Percentiles rank a stretch among this genome's conserved stretches.
phyloP scores from a whole-genome alignment of 1,140 invertebrate species.

The Zaprionus capensis region DNA sequence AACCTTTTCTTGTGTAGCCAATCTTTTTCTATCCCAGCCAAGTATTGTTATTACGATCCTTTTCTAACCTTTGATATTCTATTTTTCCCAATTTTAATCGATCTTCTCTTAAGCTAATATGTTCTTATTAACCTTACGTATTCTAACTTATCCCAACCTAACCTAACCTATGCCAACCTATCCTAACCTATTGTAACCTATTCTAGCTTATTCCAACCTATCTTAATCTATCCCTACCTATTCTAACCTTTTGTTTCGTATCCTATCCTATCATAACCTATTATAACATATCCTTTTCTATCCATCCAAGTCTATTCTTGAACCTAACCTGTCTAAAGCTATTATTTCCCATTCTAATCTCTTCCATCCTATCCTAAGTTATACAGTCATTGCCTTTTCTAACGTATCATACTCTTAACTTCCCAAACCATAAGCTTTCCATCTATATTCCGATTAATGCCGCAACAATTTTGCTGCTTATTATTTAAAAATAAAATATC shows the following conservation, averaged over 20 bases:
- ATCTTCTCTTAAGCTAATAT: too few relatives aligned
- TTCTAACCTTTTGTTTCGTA: neutral
- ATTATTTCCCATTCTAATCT: neutral
- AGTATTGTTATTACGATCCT: too few relatives aligned
- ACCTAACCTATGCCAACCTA: too few relatives aligned
- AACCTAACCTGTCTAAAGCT: neutral
- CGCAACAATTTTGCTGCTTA: neutral
- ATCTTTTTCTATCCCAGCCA: too few relatives aligned
- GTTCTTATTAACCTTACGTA: too few relatives aligned
- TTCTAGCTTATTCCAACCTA: too few relatives aligned
- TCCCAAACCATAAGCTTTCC: neutral
- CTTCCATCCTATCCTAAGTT: neutral
- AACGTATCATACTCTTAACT: neutral
- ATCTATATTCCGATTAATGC: neutral
- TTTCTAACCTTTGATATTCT: too few relatives aligned
- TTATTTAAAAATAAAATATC: neutral
- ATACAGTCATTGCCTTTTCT: neutral
- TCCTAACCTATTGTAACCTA: too few relatives aligned
- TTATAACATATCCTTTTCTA: neutral
- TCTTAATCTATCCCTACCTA: too few relatives aligned
- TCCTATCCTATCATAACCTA: neutral
- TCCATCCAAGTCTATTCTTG: neutral
- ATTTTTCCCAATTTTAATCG: too few relatives aligned
- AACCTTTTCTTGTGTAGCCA: too few relatives aligned
- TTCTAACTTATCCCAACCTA: too few relatives aligned